phyloP scores from a whole-genome alignment of 2,113 vertebrate genomes.

The Danionella cerebrum region DNA sequence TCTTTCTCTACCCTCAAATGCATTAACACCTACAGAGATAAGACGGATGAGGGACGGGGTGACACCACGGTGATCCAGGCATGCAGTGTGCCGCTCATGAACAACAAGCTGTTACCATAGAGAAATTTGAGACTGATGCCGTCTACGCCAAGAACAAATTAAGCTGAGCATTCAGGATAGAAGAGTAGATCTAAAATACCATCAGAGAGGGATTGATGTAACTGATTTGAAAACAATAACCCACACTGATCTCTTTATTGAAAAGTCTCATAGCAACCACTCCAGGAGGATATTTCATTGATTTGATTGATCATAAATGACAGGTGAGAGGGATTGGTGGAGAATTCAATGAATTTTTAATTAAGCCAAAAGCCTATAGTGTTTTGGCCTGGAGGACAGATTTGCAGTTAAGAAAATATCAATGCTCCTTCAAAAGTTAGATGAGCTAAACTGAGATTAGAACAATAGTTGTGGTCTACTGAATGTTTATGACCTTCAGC shows the following conservation, averaged over 20 bases:
- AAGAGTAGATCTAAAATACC: background rate
- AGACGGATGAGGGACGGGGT: constrained; percentile 1
- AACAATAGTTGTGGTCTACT: background rate
- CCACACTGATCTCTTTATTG: background rate
- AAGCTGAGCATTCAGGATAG: constrained; percentile 2
- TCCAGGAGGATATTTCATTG: constrained; percentile 20
- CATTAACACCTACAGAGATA: constrained; percentile 33
- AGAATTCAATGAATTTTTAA: constrained; percentile 28
- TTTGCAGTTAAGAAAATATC: background rate
- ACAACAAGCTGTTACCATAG: constrained; percentile 10
- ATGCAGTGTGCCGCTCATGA: background rate
- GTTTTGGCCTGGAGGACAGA: constrained; percentile 4
- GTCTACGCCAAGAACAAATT: background rate
- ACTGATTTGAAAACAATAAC: constrained; percentile 22
- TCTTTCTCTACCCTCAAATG: constrained; percentile 18
- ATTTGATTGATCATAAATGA: constrained; percentile 21
- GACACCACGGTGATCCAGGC: constrained; percentile 18
- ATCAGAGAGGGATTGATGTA: background rate
- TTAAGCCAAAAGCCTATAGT: background rate
- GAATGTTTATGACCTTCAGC: background rate
- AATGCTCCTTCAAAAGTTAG: background rate
- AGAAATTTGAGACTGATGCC: constrained; percentile 1
- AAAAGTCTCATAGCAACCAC: background rate
- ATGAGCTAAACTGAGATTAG: background rate
- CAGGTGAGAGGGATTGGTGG: constrained; percentile 3